These are phyloP conservation scores for Lepidothrix coronata DNA, from an alignment of 2,113 vertebrate species.

Conservation along the genomic window DNA sequence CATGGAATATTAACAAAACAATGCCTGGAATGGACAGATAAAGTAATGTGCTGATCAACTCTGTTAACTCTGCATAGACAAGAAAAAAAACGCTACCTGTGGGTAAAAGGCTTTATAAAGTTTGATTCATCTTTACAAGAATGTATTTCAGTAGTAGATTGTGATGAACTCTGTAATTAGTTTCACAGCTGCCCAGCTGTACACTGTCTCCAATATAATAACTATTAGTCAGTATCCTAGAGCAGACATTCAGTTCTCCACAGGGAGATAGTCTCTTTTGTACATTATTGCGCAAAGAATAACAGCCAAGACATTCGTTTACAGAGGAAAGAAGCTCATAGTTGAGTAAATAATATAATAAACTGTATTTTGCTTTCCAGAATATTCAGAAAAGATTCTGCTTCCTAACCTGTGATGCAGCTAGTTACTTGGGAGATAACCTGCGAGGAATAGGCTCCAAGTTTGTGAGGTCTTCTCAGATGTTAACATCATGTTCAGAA, in stretches of 20 bases:
- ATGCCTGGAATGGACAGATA: slow-evolving; percentile 31
- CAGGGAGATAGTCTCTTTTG: background rate
- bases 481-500: slow-evolving; percentile 93
- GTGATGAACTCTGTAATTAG: background rate
- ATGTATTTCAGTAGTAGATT: background rate
- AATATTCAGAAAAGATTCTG: slow-evolving; percentile 98
- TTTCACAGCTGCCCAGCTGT: background rate
- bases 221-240: background rate
- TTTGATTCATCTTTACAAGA: background rate
- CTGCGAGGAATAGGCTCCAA: slow-evolving; percentile 94
- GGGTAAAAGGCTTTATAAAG: background rate
- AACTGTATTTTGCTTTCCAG: slow-evolving; percentile 72
- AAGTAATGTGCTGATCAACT: background rate
- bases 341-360: background rate
- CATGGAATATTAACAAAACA: slow-evolving; percentile 28
- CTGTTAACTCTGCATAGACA: background rate
- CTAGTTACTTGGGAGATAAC: slow-evolving; percentile 92
- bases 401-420: slow-evolving; percentile 91
- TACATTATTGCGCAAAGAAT: background rate
- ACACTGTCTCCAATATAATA: background rate
- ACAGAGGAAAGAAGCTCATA: background rate
- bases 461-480: slow-evolving; percentile 95
- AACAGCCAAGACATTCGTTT: background rate
- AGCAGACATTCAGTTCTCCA: background rate
- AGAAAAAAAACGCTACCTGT: background rate